Evolutionary conservation across 2,888 invertebrate genomes (phyloP).

Genomic region (Alsophila aescularia): DNA sequence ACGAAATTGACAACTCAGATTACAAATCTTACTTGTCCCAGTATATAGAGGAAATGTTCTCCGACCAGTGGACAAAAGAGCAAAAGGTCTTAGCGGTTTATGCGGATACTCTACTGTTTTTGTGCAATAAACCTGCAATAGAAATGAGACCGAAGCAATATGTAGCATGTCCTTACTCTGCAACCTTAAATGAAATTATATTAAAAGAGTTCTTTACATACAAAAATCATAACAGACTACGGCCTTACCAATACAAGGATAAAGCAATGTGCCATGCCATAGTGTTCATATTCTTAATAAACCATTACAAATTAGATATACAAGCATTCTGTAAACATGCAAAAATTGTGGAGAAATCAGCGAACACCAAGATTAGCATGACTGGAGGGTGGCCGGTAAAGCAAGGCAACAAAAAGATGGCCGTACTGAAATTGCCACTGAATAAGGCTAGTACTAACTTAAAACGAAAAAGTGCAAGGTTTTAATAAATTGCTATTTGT

Average conservation of each 20-base stretch:
- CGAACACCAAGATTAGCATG: slow-evolving; percentile 56
- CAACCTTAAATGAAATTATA: slow-evolving; percentile 62
- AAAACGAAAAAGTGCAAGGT: slow-evolving; percentile 14
- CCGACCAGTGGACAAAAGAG: slow-evolving; percentile 13
- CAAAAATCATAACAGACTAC: slow-evolving; percentile 47
- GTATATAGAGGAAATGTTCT: slow-evolving; percentile 25
- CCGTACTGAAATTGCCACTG: slow-evolving; percentile 67
- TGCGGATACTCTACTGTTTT: slow-evolving; percentile 56
- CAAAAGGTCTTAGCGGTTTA: slow-evolving; percentile 56
- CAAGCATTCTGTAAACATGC: slow-evolving; percentile 56
- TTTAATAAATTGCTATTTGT: slow-evolving; percentile 22
- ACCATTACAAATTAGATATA: slow-evolving; percentile 64
- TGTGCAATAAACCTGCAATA: slow-evolving; percentile 46
- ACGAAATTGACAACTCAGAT: slow-evolving; percentile 60
- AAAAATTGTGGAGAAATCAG: slow-evolving; percentile 56
- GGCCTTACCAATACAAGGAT: slow-evolving; percentile 66
- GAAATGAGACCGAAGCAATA: slow-evolving; percentile 61
- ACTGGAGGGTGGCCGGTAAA: slow-evolving; percentile 49
- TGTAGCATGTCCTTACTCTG: slow-evolving; percentile 53
- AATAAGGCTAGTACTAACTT: slow-evolving; percentile 22
- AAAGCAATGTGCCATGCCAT: slow-evolving; percentile 68
- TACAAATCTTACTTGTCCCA: slow-evolving; percentile 46
- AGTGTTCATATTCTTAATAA: slow-evolving; percentile 66
- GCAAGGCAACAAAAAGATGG: slow-evolving; percentile 31
- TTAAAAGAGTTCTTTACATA: slow-evolving; percentile 56